phyloP scores from a whole-genome alignment of 23 tunicate genomes.

The Corella eumyota region DNA sequence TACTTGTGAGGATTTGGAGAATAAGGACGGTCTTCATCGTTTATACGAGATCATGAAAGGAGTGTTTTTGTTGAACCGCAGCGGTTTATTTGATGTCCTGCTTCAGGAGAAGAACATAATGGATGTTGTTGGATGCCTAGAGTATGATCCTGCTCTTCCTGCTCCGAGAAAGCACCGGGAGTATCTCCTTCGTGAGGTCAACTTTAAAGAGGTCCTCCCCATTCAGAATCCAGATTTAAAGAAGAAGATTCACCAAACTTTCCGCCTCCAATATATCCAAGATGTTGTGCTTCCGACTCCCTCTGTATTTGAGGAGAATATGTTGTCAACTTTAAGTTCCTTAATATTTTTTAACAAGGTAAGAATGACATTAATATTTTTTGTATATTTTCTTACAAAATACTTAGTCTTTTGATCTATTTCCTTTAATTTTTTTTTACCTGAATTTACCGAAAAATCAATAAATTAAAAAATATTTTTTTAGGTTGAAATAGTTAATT shows the following conservation, averaged over 20 bases:
- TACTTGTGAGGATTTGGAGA: constrained; percentile 74
- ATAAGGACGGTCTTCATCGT: constrained; percentile 47
- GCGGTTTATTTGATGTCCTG: constrained; percentile 65
- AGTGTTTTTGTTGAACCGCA: constrained; percentile 63
- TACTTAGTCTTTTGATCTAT: not conserved
- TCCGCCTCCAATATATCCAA: constrained; percentile 90
- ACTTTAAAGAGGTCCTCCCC: constrained; percentile 87
- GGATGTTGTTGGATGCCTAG: constrained; percentile 79
- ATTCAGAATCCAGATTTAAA: constrained; percentile 45
- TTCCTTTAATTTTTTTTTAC: not conserved
- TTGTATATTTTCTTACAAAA: not conserved
- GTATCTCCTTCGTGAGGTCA: constrained; percentile 60
- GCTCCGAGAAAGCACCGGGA: constrained; percentile 72
- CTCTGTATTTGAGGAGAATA: constrained; percentile 90
- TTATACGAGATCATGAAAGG: constrained; percentile 77
- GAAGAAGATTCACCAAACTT: constrained; percentile 89
- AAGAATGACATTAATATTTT: not conserved
- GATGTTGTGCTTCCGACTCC: constrained; percentile 95
- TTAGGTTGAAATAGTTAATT: constrained; percentile 78
- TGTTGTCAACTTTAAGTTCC: constrained; percentile 74
- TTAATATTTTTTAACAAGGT: constrained; percentile 90
- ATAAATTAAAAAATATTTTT: not conserved
- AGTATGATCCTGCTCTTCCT: constrained; percentile 63
- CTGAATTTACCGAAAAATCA: not conserved
- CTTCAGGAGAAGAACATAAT: constrained; percentile 62